Percentiles rank a stretch among this genome's conserved stretches.
phyloP scores from a whole-genome alignment of 2,113 vertebrate species.

The Brienomyrus longianalis region DNA sequence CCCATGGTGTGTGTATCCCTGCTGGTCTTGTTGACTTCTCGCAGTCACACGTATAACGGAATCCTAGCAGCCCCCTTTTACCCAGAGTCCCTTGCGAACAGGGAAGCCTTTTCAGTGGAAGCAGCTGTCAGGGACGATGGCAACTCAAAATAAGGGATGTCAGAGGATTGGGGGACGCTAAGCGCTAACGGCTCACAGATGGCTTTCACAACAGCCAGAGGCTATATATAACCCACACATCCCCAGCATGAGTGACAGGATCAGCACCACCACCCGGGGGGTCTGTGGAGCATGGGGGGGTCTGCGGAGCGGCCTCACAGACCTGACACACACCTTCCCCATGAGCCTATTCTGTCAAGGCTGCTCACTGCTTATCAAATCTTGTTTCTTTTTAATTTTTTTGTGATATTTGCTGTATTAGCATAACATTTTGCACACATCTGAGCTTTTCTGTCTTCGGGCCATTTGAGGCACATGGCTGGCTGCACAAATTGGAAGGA shows the following conservation, averaged over 20 bases:
- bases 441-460: not conserved
- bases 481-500: not conserved
- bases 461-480: not conserved
- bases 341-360: not conserved
- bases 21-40: not conserved
- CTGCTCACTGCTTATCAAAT: not conserved
- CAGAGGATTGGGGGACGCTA: not conserved
- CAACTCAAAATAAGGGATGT: not conserved
- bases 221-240: constrained; percentile 20
- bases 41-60: not conserved
- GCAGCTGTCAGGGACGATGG: constrained; percentile 22
- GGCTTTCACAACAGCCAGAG: constrained; percentile 11
- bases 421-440: not conserved
- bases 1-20: not conserved
- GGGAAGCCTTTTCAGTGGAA: constrained; percentile 33
- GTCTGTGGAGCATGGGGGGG: not conserved
- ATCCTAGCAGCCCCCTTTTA: not conserved
- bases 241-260: not conserved
- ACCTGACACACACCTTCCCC: not conserved
- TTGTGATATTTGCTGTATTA: not conserved
- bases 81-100: not conserved
- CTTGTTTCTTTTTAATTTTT: not conserved
- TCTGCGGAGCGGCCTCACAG: not conserved
- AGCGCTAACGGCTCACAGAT: constrained; percentile 9
- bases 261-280: not conserved